A percentile compares a stretch with the other conserved stretches of the same genome.
Conservation (phyloP, 2,888 invertebrate species). For the Bembecia ichneumoniformis region DNA sequence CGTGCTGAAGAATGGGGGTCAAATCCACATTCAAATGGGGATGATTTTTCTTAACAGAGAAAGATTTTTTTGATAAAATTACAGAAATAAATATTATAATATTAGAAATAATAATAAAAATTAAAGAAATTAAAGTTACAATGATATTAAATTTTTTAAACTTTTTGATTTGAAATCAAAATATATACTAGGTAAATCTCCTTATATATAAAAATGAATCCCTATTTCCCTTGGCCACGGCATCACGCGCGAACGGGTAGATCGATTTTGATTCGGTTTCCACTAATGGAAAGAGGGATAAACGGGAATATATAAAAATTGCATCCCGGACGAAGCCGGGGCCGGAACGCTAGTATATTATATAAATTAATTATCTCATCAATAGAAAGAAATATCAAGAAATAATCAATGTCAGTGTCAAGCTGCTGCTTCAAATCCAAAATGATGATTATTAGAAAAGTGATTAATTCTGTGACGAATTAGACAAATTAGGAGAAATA, state of each 20-base stretch:
- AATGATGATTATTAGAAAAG: conserved; percentile 44
- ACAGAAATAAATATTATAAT: conserved; percentile 63
- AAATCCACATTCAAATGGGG: conserved; percentile 73
- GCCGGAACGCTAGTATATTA: no score
- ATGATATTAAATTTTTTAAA: conserved; percentile 72
- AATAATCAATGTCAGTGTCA: conserved; percentile 59
- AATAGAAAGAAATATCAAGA: conserved; percentile 74
- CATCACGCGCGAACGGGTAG: no score
- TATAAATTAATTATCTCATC: conserved; percentile 78
- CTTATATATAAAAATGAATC: no score
- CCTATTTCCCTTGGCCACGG: no score
- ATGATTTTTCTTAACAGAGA: conserved; percentile 74
- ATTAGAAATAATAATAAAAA: conserved; percentile 52
- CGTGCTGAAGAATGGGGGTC: conserved; percentile 47
- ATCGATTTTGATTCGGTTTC: no score
- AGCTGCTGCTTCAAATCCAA: conserved; percentile 52
- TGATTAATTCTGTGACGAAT: conserved; percentile 40
- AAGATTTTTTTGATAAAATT: conserved; percentile 72
- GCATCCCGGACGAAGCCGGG: no score
- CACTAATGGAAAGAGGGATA: no score
- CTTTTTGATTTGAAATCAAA: conserved; percentile 81
- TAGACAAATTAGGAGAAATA: conserved; percentile 37
- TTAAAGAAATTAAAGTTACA: conserved; percentile 32
- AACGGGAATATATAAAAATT: no score
- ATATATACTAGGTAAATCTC: no score